Evolutionary conservation across 2,797 vertebrate species (phyloP).

Genomic region (Limosa lapponica): DNA sequence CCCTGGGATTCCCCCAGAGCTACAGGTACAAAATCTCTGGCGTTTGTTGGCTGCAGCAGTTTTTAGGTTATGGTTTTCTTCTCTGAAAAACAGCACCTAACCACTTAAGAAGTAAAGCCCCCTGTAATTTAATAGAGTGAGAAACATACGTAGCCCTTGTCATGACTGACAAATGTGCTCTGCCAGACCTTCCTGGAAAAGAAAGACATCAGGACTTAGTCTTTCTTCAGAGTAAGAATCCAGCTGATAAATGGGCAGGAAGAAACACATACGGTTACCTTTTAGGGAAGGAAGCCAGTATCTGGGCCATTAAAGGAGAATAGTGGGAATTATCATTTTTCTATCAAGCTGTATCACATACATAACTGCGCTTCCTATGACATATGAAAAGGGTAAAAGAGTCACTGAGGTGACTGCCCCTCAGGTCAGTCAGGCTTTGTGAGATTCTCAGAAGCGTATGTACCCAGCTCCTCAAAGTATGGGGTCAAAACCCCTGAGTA

Average conservation of each 20-base stretch:
- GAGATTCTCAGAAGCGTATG: background rate
- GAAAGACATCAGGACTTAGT: background rate
- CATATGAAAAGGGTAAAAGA: background rate
- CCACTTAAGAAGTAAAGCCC: background rate
- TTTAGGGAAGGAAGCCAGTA: background rate
- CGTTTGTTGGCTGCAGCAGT: background rate
- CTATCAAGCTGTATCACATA: background rate
- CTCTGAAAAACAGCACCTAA: background rate
- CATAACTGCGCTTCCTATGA: background rate
- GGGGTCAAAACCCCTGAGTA: background rate
- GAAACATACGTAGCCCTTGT: background rate
- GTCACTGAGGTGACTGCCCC: background rate
- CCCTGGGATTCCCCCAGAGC: conserved; percentile 81
- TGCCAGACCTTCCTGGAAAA: background rate
- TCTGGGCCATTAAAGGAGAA: background rate
- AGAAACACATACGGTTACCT: background rate
- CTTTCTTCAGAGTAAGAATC: background rate
- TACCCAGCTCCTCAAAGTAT: background rate
- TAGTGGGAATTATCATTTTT: background rate
- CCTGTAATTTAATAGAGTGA: background rate
- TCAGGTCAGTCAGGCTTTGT: background rate
- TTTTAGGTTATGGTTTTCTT: background rate
- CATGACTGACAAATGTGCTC: background rate
- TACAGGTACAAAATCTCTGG: conserved; percentile 76
- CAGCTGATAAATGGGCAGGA: background rate